Evolutionary conservation across 2,888 invertebrate species (phyloP).

Genomic region (Melitaea athalia): DNA sequence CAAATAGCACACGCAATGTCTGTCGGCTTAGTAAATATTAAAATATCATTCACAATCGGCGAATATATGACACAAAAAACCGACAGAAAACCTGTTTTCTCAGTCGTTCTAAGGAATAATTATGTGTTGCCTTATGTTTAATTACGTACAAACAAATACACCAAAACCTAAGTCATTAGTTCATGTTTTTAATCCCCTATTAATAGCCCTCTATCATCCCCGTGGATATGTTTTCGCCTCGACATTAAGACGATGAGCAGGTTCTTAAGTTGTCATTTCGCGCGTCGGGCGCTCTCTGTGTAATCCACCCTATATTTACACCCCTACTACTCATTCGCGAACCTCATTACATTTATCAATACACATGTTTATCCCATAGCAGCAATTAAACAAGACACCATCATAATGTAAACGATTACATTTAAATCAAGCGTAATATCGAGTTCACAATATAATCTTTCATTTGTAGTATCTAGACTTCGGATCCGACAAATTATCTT

Average conservation of each 20-base stretch:
- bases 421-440: too few species aligned
- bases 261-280: constrained; percentile 76
- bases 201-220: constrained; percentile 55
- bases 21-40: too few species aligned
- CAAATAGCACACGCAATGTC: too few species aligned
- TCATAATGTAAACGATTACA: not conserved
- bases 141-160: constrained; percentile 17
- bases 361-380: not conserved
- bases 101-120: too few species aligned
- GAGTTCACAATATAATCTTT: too few species aligned
- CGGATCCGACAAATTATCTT: too few species aligned
- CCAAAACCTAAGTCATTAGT: constrained; percentile 28
- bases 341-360: constrained; percentile 5
- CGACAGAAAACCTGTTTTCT: too few species aligned
- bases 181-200: constrained; percentile 42
- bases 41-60: too few species aligned
- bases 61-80: too few species aligned
- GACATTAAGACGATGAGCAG: constrained; percentile 70
- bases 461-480: too few species aligned
- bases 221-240: constrained; percentile 57
- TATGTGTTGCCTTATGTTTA: not conserved
- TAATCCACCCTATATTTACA: constrained; percentile 71
- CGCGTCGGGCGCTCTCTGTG: constrained; percentile 58
- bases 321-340: constrained; percentile 44
- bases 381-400: not conserved